Conservation (phyloP, 2,113 vertebrate species). For the Abramis brama region DNA sequence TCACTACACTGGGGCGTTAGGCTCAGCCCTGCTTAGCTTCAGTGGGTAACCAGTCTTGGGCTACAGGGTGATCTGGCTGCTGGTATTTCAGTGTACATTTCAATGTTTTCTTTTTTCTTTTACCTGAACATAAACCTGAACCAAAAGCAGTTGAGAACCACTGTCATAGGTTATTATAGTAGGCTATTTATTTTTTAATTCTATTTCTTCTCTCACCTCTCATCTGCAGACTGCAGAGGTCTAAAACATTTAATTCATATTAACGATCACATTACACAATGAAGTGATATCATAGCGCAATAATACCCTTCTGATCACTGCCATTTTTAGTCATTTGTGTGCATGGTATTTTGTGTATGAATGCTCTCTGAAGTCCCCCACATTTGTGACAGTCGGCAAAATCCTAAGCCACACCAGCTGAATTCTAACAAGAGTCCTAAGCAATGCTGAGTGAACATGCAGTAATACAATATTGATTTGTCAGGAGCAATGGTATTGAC, state of each 20-base stretch:
- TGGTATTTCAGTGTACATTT: background rate
- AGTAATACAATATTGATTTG: constrained; percentile 42
- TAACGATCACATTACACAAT: background rate
- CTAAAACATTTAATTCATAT: background rate
- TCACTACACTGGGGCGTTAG: too few species aligned
- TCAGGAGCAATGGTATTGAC: constrained; percentile 9
- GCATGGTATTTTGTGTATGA: background rate
- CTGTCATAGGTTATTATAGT: background rate
- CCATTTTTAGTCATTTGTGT: background rate
- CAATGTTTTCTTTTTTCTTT: background rate
- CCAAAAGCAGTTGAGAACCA: background rate
- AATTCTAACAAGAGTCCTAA: constrained; percentile 1
- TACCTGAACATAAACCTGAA: background rate
- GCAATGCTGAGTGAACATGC: constrained; percentile 16
- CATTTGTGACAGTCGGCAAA: background rate
- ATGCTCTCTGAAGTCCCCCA: background rate
- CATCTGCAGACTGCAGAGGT: background rate
- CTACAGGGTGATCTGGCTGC: too few species aligned
- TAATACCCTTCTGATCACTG: too few species aligned
- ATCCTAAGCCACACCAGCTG: background rate
- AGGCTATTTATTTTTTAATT: too few species aligned
- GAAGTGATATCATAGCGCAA: background rate
- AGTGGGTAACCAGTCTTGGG: too few species aligned
- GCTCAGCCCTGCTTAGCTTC: too few species aligned
- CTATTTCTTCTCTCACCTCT: background rate